These are phyloP conservation scores for Tachyglossus aculeatus DNA, from an alignment of 2,797 vertebrate genomes.

Conservation along the genomic window DNA sequence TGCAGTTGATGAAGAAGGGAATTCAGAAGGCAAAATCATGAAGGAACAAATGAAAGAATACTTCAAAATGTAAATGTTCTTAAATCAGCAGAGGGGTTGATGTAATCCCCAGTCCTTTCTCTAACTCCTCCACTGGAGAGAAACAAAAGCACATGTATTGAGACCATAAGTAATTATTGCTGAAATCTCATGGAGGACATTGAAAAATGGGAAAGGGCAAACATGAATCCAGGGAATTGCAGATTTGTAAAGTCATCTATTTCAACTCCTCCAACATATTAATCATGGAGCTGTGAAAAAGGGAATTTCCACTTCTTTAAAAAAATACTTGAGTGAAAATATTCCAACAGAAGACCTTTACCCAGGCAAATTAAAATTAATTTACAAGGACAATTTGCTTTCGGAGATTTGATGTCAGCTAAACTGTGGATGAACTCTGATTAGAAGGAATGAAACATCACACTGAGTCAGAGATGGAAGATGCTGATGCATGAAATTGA, in stretches of 20 bases:
- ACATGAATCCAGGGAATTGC: not conserved
- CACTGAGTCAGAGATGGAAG: not conserved
- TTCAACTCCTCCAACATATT: not conserved
- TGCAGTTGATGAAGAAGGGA: not conserved
- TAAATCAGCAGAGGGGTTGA: not conserved
- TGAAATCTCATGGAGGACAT: not conserved
- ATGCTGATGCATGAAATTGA: not conserved
- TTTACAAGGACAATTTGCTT: not conserved
- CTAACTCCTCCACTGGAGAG: not conserved
- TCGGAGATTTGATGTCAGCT: not conserved
- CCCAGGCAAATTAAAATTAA: not conserved
- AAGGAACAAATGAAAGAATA: not conserved
- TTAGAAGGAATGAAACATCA: not conserved
- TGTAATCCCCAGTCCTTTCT: not conserved
- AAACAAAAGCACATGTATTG: not conserved
- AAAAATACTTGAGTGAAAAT: not conserved
- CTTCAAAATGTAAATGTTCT: not conserved
- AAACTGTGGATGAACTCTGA: not conserved
- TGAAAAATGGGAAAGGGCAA: not conserved
- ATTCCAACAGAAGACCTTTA: not conserved
- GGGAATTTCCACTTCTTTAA: not conserved
- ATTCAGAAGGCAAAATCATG: not conserved
- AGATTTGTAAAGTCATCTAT: not conserved
- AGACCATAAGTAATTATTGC: not conserved
- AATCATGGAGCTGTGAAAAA: not conserved